Base-by-base conservation (phyloP, 1,140 invertebrate species). In the Leptopilina boulardi region DNA sequence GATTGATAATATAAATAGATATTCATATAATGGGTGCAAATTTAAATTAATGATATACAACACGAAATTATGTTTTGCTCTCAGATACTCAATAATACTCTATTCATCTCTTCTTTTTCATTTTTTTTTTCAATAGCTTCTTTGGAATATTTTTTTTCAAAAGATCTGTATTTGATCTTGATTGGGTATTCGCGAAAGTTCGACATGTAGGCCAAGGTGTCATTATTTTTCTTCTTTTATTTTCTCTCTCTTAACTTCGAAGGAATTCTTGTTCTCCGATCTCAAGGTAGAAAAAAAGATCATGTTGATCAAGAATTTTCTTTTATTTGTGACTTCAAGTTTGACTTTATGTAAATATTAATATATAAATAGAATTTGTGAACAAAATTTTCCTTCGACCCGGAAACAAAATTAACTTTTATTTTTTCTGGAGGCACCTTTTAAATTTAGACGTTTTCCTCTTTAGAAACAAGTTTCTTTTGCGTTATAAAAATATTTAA, bases 161-260 rank as follows among this genome's bases (percentile, higher is more conserved):
- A 21, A 13, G 13, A 23, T 8, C 56, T 59, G 56, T 59, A 59
- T 59, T 59, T 59, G 56, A 59, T 59, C 23, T 66, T 66, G 59
- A 66, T 66, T 30, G 59, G 26, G 26, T 30, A 66, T 30, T 66
- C 59, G 59, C 59, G 21, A 30, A 30, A 66, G 59, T 30, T 23
- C 15, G 15, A 30, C 59, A 66, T 66, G 26, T 34, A 66, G 59
- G 59, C 26, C 59, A 66, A 66, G 56, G 59, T 66, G 13, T 66
- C 21, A 34, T 66, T 54, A 51, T 51, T 59, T 59, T 66, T 66
- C 21, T 51, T 66, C 59, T 66, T n/a, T 66, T 66, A 30, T 66
- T n/a, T 8, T n/a, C 30, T 30, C 10, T 66, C 59, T 30, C 9
- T 59, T 4, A 59, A 59, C 56, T 26, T n/a, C 6, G 59, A 51